Evolutionary conservation across 2,113 vertebrate genomes (phyloP).

Genomic region (Melierax canorus): DNA sequence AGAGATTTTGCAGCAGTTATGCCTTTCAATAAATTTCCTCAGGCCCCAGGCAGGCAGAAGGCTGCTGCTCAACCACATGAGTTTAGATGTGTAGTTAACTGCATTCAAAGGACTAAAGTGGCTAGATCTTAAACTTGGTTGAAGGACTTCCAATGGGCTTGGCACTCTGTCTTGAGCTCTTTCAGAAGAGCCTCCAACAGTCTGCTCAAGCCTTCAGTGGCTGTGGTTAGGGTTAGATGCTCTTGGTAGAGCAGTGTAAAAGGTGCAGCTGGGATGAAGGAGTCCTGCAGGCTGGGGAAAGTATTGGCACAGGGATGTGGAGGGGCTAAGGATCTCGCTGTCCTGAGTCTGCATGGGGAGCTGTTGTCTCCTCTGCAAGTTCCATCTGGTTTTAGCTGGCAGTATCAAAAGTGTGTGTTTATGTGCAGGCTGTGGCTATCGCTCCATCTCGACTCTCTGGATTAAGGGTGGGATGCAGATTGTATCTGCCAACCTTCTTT

Average conservation of each 20-base stretch:
- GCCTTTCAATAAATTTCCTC: neutral
- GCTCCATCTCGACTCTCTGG: constrained; percentile 1
- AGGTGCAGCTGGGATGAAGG: neutral
- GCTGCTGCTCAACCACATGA: neutral
- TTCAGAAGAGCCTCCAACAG: neutral
- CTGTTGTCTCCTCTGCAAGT: neutral
- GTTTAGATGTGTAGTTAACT: neutral
- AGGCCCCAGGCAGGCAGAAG: neutral
- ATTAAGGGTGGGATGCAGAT: constrained; percentile 51
- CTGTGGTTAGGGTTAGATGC: neutral
- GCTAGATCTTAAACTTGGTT: neutral
- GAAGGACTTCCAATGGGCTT: neutral
- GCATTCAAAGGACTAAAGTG: neutral
- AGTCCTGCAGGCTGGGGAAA: neutral
- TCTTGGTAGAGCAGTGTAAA: neutral
- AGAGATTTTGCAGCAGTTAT: neutral
- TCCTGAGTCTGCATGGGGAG: neutral
- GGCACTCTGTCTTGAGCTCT: neutral
- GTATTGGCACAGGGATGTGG: neutral
- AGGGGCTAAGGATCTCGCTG: neutral
- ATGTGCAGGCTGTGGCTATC: constrained; percentile 46
- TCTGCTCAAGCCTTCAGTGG: neutral
- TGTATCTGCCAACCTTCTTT: constrained; percentile 29
- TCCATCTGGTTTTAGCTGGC: constrained; percentile 1
- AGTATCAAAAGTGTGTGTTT: neutral